These are phyloP conservation scores for Mimachlamys varia DNA, from an alignment of 2,888 invertebrate genomes.

Conservation along the genomic window DNA sequence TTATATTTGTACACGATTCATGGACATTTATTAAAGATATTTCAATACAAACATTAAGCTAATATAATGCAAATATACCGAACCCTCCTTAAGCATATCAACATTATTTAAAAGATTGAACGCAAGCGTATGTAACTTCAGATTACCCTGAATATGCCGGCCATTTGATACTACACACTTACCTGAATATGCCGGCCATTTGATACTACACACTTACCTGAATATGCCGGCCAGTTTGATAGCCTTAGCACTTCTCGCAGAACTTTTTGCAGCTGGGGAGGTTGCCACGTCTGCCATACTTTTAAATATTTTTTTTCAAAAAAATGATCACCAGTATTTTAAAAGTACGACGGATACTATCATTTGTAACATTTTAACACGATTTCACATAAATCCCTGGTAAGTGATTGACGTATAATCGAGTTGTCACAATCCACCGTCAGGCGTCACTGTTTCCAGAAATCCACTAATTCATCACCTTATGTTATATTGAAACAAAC, in stretches of 20 bases:
- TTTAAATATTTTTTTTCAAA: not conserved
- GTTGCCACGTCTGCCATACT: not conserved
- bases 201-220: conserved; percentile 38
- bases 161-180: too few relatives aligned
- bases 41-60: too few relatives aligned
- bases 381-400: not conserved
- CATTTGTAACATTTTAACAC: not conserved
- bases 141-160: too few relatives aligned
- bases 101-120: not conserved
- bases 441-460: not conserved
- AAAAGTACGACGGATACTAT: not conserved
- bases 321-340: not conserved
- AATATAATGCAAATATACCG: too few relatives aligned
- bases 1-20: too few relatives aligned
- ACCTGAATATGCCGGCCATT: too few relatives aligned
- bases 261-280: not conserved
- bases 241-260: conserved; percentile 34
- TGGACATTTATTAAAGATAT: too few relatives aligned
- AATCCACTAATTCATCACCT: too few relatives aligned
- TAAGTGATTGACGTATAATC: not conserved
- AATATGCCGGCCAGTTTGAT: conserved; percentile 43
- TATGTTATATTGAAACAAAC: too few relatives aligned
- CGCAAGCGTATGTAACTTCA: not conserved
- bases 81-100: not conserved
- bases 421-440: not conserved